Base-by-base conservation (phyloP, 2,113 vertebrate genomes). In the Leptodactylus fuscus region DNA sequence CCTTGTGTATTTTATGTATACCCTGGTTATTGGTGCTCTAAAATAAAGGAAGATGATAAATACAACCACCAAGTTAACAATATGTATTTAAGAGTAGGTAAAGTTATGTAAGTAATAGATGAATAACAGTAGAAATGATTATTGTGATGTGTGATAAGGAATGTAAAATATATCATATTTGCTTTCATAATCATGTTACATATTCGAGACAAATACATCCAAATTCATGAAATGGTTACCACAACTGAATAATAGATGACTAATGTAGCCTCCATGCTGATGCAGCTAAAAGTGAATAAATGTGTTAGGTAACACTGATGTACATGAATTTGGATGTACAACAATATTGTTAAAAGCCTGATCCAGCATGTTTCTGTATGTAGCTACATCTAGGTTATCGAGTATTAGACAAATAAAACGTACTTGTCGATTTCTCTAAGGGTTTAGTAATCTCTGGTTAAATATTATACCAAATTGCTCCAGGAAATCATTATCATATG, bases 191-290 rank as follows among this genome's bases (percentile, higher is more conserved):
- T 79, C 29, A 80, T 41, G n/a, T 60, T 80, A 38, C 53, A 24
- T 58, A 36, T 79, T 79, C 15, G 51, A 79, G 22, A 60, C 77
- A 27, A 38, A 79, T n/a, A n/a, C n/a, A n/a, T 32, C 58, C 16
- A 67, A 46, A 22, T 65, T 46, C 60, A 49, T 81, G 29, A 49
- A 81, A 46, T 48, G 24, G 78, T 34, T 81, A 44, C 48, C 49
- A n/a, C 29, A 78, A 15, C 60, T 81, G 60, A 81, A 81, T 67
- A 81, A 81, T 81, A 67, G 24, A 69, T 67, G 44, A 81, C 46
- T 34, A 48, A 81, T 67, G 60, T 67, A 49, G 18, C 44, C 8
- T 81, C 44, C 36, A 67, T 69, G 60, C 79, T 81, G 44, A 69
- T 15, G 18, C 60, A n/a, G 60, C 60, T 32, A 10, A 69, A 65